Evolutionary conservation across 2,888 invertebrate species (phyloP), one percentile per base, ranked within the genome.

Genomic region (Mayetiola destructor): DNA sequence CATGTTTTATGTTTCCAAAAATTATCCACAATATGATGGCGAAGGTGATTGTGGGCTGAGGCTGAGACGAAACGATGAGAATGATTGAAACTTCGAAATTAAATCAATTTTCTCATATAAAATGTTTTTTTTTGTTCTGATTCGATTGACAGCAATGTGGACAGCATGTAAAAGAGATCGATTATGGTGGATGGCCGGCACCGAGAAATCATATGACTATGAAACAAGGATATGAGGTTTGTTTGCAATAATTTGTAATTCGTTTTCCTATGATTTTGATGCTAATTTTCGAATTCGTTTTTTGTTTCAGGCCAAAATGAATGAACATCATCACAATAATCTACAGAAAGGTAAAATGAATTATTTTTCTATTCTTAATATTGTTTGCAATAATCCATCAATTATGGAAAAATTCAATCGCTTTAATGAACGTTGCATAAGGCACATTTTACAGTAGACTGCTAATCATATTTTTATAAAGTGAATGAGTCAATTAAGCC

Each of bases 311-410:
- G 72, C 73, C 58, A 73, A 73, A 68, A 73, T 73, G 73, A 73
- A 70, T 60, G 73, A 71, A 20, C 56, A 56, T 63, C 73, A 73
- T 63, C 73, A 73, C 61, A 71, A 67, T 56, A 72, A 71, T 64
- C 63, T 73, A 60, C 73, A 73, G 63, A 73, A 73, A 69, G 72
- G 73, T 73, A 64, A 68, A 67, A n/a, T n/a, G n/a, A n/a, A n/a
- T n/a, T n/a, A n/a, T n/a, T n/a, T n/a, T n/a, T n/a, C n/a, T n/a
- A n/a, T n/a, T n/a, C n/a, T n/a, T n/a, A n/a, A n/a, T n/a, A n/a
- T n/a, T n/a, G n/a, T n/a, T n/a, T n/a, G n/a, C n/a, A n/a, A n/a
- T n/a, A n/a, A n/a, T n/a, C n/a, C n/a, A n/a, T n/a, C n/a, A n/a
- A n/a, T n/a, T n/a, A n/a, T n/a, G n/a, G n/a, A n/a, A n/a, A n/a